These are phyloP conservation scores for Sarcophaga bullata DNA, from an alignment of 1,140 invertebrate species.

Conservation along the genomic window DNA sequence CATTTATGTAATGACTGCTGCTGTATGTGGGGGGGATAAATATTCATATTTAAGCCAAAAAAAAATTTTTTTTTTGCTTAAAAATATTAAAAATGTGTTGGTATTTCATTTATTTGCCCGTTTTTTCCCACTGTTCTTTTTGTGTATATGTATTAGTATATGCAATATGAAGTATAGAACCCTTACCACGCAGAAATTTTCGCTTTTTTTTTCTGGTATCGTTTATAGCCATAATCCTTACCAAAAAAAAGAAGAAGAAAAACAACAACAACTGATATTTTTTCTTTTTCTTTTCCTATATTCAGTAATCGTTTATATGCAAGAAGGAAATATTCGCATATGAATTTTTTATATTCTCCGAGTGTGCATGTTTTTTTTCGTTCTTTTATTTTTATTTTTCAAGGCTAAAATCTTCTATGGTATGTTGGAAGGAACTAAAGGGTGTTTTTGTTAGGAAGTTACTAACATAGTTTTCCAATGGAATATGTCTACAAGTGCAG, in stretches of 20 bases:
- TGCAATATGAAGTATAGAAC: background rate
- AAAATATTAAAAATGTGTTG: constrained; percentile 5
- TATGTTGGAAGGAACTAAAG: no score
- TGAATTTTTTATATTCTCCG: background rate
- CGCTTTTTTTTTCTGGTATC: background rate
- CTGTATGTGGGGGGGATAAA: background rate
- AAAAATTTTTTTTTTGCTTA: background rate
- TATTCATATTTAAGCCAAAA: background rate
- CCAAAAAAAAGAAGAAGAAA: background rate
- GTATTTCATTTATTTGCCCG: constrained; percentile 2
- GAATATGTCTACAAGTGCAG: no score
- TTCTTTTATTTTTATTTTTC: background rate
- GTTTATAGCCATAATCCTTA: background rate
- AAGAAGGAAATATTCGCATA: background rate
- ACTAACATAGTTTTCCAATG: no score
- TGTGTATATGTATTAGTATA: background rate
- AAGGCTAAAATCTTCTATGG: background rate
- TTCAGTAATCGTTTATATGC: background rate
- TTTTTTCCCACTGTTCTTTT: no score
- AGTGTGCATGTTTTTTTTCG: background rate
- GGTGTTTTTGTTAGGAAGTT: no score
- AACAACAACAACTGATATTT: no score
- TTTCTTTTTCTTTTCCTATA: no score
- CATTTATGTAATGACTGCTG: background rate
- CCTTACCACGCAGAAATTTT: background rate